Evolutionary conservation across 2,113 vertebrate genomes (phyloP).

Genomic region (Sinocyclocheilus anshuiensis): DNA sequence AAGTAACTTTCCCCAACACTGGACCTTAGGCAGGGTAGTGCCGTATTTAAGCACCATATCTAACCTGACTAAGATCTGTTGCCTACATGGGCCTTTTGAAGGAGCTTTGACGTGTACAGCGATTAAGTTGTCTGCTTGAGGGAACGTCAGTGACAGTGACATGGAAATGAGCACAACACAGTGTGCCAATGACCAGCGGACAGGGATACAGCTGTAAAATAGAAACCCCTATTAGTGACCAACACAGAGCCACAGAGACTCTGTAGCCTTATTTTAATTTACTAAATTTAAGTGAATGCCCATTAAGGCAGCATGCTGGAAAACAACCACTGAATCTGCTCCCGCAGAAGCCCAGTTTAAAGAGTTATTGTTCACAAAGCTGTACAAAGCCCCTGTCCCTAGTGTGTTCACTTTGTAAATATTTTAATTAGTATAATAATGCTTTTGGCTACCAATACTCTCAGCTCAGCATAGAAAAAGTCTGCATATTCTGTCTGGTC

Average conservation of each 20-base stretch:
- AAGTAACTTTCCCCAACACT: neutral
- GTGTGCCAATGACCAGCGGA: neutral
- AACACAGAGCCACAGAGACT: neutral
- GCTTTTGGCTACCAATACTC: neutral
- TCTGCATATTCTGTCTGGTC: neutral
- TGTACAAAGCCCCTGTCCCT: neutral
- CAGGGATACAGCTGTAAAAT: neutral
- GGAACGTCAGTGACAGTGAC: neutral
- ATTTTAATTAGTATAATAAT: neutral
- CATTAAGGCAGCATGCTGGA: neutral
- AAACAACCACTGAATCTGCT: neutral
- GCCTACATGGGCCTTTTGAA: neutral
- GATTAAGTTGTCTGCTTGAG: neutral
- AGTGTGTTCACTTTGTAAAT: neutral
- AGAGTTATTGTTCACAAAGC: neutral
- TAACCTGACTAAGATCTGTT: neutral
- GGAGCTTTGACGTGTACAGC: neutral
- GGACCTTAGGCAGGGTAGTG: too few species aligned
- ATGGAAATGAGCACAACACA: neutral
- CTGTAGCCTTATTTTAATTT: neutral
- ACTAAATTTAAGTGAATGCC: neutral
- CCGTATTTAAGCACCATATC: too few species aligned
- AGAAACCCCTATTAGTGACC: neutral
- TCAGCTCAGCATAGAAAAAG: neutral
- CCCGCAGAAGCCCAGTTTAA: neutral